These are phyloP conservation scores for Octomys mimax DNA, from an alignment of 2,797 vertebrate genomes.

Conservation along the genomic window DNA sequence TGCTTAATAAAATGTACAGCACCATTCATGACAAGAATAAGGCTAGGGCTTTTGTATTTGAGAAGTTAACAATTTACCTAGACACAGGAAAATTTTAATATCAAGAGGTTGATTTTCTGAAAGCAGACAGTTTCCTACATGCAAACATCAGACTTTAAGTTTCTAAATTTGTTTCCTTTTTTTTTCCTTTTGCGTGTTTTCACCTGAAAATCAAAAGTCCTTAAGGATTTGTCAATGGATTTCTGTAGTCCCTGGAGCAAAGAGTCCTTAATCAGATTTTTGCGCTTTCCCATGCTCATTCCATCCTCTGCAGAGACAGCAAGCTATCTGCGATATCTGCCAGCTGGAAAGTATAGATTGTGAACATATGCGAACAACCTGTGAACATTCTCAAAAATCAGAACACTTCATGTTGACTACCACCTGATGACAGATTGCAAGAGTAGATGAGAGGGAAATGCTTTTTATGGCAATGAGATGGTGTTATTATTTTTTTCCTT, in stretches of 20 bases:
- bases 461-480: constrained; percentile 3
- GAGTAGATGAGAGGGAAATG: background rate
- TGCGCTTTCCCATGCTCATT: background rate
- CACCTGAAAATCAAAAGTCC: constrained; percentile 56
- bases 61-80: constrained; percentile 39
- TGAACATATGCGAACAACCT: background rate
- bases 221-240: constrained; percentile 53
- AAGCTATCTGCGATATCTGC: constrained; percentile 18
- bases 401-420: constrained; percentile 23
- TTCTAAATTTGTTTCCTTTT: constrained; percentile 34
- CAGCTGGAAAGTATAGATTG: background rate
- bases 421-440: constrained; percentile 24
- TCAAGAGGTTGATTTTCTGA: constrained; percentile 31
- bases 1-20: constrained; percentile 35
- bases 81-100: constrained; percentile 46
- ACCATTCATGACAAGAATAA: background rate
- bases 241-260: constrained; percentile 34
- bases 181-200: background rate
- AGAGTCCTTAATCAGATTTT: constrained; percentile 55
- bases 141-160: constrained; percentile 49
- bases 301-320: background rate
- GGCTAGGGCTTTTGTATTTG: background rate
- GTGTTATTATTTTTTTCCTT: constrained; percentile 28
- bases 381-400: constrained; percentile 37
- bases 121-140: constrained; percentile 41